Conservation (phyloP, 1,140 invertebrate genomes). For the Drosophila nikananu region DNA sequence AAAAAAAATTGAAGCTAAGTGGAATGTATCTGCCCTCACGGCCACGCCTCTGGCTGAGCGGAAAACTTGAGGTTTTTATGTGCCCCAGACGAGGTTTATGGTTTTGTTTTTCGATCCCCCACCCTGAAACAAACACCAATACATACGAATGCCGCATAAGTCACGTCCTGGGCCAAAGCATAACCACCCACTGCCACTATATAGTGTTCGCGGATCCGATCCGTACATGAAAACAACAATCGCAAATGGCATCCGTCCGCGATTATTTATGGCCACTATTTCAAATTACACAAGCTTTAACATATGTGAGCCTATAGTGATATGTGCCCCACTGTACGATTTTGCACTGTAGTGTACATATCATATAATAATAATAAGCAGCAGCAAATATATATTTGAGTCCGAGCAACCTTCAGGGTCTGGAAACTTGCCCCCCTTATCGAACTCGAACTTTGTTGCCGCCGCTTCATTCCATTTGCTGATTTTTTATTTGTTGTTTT, state of each 20-base stretch:
- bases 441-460: slow-evolving; percentile 38
- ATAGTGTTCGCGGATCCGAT: slow-evolving; percentile 33
- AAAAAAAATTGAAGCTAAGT: slow-evolving; percentile 59
- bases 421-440: slow-evolving; percentile 51
- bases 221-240: slow-evolving; percentile 28
- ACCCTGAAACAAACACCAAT: not conserved
- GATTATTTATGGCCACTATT: slow-evolving; percentile 49
- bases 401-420: slow-evolving; percentile 43
- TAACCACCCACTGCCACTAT: slow-evolving; percentile 33
- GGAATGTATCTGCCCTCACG: slow-evolving; percentile 50
- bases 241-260: slow-evolving; percentile 46
- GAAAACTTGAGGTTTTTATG: slow-evolving; percentile 45
- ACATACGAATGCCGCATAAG: slow-evolving; percentile 55
- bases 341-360: slow-evolving; percentile 24
- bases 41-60: slow-evolving; percentile 23
- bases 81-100: slow-evolving; percentile 80
- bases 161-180: slow-evolving; percentile 70
- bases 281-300: slow-evolving; percentile 40
- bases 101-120: slow-evolving; percentile 66
- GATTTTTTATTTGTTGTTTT: slow-evolving; percentile 16
- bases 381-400: slow-evolving; percentile 31
- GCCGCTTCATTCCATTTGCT: slow-evolving; percentile 19
- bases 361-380: slow-evolving; percentile 34
- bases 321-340: too few relatives aligned
- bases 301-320: slow-evolving; percentile 30